phyloP scores from a whole-genome alignment of 2,888 invertebrate genomes.

The Dynastes grantii region DNA sequence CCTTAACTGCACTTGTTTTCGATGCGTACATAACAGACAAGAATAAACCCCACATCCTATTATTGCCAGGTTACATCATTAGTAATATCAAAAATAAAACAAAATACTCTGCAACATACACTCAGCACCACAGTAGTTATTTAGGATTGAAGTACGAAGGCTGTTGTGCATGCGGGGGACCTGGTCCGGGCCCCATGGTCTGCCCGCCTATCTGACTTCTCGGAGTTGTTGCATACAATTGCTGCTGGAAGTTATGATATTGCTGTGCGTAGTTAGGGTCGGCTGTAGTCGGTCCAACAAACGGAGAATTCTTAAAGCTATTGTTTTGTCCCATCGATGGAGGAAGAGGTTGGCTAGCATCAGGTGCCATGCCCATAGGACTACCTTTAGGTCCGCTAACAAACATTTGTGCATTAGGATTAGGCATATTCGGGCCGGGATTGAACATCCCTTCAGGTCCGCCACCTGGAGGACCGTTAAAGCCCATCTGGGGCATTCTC shows the following conservation, averaged over 20 bases:
- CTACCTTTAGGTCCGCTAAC: constrained; percentile 74
- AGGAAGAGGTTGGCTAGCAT: constrained; percentile 82
- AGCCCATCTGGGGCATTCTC: constrained; percentile 69
- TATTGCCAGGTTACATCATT: constrained; percentile 69
- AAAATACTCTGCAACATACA: constrained; percentile 68
- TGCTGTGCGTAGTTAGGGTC: constrained; percentile 96
- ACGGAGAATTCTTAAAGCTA: constrained; percentile 85
- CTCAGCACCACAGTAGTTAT: constrained; percentile 69
- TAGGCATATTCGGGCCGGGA: constrained; percentile 68
- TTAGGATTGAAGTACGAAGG: constrained; percentile 71
- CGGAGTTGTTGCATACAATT: constrained; percentile 90
- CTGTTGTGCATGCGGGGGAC: constrained; percentile 70
- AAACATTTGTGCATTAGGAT: constrained; percentile 75
- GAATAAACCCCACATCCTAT: constrained; percentile 67
- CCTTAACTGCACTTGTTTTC: constrained; percentile 70
- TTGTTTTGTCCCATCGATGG: constrained; percentile 84
- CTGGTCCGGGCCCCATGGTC: constrained; percentile 70
- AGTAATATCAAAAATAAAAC: constrained; percentile 71
- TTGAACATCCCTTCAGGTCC: constrained; percentile 67
- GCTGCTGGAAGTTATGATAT: constrained; percentile 96
- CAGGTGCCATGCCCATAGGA: constrained; percentile 75
- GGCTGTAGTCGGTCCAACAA: constrained; percentile 87
- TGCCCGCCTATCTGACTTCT: constrained; percentile 75
- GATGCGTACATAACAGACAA: constrained; percentile 62
- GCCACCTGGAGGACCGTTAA: constrained; percentile 67